Percentiles rank a stretch among this genome's conserved stretches.
phyloP scores from a whole-genome alignment of 2,113 vertebrate genomes.

The Phoenicopterus ruber region DNA sequence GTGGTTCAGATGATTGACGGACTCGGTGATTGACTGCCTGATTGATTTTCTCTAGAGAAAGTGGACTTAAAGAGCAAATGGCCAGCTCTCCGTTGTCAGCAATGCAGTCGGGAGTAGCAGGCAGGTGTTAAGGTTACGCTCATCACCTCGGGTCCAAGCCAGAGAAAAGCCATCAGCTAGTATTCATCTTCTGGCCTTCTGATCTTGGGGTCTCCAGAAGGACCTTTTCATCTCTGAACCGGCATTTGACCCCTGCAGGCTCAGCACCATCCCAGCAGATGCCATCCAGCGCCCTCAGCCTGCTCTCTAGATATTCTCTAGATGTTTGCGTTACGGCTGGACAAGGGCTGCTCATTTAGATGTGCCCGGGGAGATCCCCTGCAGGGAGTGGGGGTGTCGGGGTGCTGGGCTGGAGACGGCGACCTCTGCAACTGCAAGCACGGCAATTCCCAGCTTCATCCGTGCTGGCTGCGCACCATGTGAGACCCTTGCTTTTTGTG shows the following conservation, averaged over 20 bases:
- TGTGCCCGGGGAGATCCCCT: too few relatives aligned
- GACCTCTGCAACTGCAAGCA: neutral
- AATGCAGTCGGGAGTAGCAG: neutral
- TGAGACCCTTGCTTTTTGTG: fast-evolving
- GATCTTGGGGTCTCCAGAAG: neutral
- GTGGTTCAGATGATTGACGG: neutral
- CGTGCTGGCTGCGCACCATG: neutral
- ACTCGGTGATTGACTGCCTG: neutral
- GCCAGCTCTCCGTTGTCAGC: neutral
- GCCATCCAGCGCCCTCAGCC: neutral
- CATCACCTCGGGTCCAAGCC: fast-evolving
- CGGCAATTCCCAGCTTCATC: neutral
- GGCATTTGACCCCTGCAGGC: neutral
- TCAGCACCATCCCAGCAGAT: neutral
- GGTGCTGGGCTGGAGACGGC: neutral
- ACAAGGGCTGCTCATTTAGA: fast-evolving
- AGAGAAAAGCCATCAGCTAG: neutral
- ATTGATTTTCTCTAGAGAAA: neutral
- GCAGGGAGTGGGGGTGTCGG: fast-evolving
- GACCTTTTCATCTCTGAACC: neutral
- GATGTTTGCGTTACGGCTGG: neutral
- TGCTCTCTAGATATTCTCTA: neutral
- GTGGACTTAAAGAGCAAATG: neutral
- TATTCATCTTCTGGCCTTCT: neutral
- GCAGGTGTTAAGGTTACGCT: neutral